These are phyloP conservation scores for Heteronetta atricapilla DNA, from an alignment of 2,113 vertebrate species.

Conservation along the genomic window DNA sequence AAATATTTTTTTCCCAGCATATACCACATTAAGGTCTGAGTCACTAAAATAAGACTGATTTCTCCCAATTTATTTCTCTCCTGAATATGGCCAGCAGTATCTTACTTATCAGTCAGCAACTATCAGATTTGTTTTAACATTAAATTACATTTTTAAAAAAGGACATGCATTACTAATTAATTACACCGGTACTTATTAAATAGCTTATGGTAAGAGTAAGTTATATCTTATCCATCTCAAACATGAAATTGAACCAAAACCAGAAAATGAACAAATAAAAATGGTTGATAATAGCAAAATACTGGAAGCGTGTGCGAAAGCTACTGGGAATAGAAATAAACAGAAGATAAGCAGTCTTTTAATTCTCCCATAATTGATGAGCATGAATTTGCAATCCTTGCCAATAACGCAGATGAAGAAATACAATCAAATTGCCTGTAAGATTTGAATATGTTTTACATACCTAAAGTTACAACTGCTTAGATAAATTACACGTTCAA, in stretches of 20 bases:
- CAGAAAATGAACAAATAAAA: neutral
- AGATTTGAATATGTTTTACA: neutral
- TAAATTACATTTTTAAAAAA: neutral
- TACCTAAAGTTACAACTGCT: neutral
- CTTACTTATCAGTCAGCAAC: neutral
- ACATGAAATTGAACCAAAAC: neutral
- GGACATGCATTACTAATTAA: neutral
- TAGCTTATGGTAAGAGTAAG: neutral
- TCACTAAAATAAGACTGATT: neutral
- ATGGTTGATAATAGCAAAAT: neutral
- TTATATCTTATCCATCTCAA: neutral
- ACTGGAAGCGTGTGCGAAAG: neutral
- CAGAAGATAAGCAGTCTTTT: neutral
- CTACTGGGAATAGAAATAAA: neutral
- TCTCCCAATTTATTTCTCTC: neutral
- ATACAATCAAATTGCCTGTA: neutral
- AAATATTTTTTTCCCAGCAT: accelerated
- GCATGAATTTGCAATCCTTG: neutral
- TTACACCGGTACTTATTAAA: neutral
- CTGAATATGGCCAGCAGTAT: neutral
- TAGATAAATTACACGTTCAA: neutral
- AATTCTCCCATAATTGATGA: neutral
- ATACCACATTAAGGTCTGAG: neutral
- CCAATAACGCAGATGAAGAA: neutral
- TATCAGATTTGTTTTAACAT: neutral